Conservation (phyloP, 1,140 invertebrate genomes). For the Uloborus diversus region DNA sequence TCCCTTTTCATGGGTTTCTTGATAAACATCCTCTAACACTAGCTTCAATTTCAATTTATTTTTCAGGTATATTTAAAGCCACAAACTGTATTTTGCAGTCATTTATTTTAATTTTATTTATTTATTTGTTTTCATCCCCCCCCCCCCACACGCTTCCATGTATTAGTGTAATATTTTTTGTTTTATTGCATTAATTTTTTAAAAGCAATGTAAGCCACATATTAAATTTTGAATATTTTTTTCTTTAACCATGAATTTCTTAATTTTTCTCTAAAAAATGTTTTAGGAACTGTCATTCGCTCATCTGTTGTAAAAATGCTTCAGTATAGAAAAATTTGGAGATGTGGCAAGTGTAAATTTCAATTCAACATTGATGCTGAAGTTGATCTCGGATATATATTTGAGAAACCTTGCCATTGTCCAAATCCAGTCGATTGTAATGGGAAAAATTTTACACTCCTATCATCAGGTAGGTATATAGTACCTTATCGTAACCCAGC, state of each 20-base stretch:
- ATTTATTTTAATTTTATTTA: too few species aligned
- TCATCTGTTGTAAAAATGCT: slow-evolving; percentile 79
- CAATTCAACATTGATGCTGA: slow-evolving; percentile 69
- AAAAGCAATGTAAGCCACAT: slow-evolving; percentile 71
- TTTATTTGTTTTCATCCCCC: too few species aligned
- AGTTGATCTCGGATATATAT: slow-evolving; percentile 28
- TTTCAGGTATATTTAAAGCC: too few species aligned
- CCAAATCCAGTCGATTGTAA: slow-evolving; percentile 43
- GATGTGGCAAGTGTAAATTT: slow-evolving; percentile 82
- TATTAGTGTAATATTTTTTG: not conserved
- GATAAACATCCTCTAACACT: too few species aligned
- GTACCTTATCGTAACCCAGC: not conserved
- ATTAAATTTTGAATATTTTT: slow-evolving; percentile 74
- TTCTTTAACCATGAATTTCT: slow-evolving; percentile 59
- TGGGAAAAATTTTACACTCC: slow-evolving; percentile 38
- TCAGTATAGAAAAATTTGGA: slow-evolving; percentile 77
- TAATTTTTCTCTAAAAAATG: not conserved
- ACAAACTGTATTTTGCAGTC: too few species aligned
- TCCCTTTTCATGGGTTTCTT: too few species aligned
- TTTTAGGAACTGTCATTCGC: slow-evolving; percentile 77
- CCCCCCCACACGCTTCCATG: too few species aligned
- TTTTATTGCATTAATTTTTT: slow-evolving; percentile 64
- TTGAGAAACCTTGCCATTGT: slow-evolving; percentile 35
- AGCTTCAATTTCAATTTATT: too few species aligned
- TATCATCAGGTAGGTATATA: slow-evolving; percentile 12